Evolutionary conservation across 2,888 invertebrate species (phyloP).

Genomic region (Tupiocoris notatus): DNA sequence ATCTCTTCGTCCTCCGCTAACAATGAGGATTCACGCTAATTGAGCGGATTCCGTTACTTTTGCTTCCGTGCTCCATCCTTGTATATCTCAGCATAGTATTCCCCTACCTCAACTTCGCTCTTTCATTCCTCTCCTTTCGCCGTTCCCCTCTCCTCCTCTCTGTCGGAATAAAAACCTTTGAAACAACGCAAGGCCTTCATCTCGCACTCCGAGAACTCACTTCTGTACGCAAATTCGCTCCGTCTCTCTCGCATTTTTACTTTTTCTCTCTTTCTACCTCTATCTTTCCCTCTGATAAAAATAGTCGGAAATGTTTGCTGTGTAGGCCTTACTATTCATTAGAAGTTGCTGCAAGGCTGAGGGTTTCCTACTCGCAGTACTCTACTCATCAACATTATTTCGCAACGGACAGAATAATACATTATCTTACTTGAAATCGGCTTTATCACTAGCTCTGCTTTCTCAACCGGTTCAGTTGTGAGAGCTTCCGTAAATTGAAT

Average conservation of each 20-base stretch:
- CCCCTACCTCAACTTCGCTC: neutral
- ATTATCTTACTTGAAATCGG: no score
- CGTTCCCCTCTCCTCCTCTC: neutral
- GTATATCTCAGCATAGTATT: neutral
- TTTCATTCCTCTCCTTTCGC: neutral
- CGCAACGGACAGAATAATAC: neutral
- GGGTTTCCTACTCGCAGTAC: neutral
- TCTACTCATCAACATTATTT: no score
- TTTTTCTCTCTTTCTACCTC: neutral
- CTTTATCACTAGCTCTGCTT: neutral
- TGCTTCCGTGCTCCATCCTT: conserved; percentile 5
- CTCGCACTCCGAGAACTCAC: no score
- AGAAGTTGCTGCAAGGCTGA: neutral
- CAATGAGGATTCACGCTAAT: conserved; percentile 37
- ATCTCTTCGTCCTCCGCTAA: neutral
- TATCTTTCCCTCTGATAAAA: neutral
- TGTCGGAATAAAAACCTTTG: neutral
- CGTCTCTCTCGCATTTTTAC: neutral
- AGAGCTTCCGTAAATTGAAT: neutral
- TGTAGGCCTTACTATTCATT: neutral
- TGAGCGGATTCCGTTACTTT: conserved; percentile 37
- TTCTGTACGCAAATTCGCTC: no score
- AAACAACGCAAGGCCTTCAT: no score
- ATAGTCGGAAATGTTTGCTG: neutral
- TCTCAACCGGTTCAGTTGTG: neutral